These are phyloP conservation scores for Danio kyathit DNA, from an alignment of 2,797 vertebrate genomes.

Conservation along the genomic window DNA sequence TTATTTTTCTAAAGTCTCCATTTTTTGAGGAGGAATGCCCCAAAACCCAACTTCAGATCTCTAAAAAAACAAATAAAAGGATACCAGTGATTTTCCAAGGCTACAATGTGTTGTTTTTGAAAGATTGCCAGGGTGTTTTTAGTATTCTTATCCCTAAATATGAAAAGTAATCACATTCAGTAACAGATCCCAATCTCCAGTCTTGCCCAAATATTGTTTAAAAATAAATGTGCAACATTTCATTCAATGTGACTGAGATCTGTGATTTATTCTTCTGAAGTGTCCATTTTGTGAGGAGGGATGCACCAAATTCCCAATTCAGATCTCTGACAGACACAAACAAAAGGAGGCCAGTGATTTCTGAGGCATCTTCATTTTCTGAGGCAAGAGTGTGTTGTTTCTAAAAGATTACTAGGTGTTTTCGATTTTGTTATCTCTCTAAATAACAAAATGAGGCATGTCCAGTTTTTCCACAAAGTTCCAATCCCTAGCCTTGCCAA, in stretches of 20 bases:
- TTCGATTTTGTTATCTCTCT: too few species aligned
- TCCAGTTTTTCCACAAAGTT: slow-evolving; percentile 22
- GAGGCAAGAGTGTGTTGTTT: slow-evolving; percentile 26
- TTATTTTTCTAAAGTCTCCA: too few species aligned
- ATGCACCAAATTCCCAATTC: slow-evolving; percentile 4
- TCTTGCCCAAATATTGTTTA: background rate
- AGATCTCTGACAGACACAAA: slow-evolving; percentile 23
- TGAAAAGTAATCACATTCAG: too few species aligned
- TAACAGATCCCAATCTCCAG: background rate
- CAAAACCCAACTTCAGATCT: too few species aligned
- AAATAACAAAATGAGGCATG: too few species aligned
- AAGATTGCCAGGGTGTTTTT: background rate
- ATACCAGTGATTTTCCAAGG: too few species aligned
- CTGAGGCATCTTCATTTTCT: slow-evolving; percentile 16
- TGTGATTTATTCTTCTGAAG: slow-evolving; percentile 20
- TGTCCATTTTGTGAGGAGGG: slow-evolving; percentile 2
- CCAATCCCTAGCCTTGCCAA: too few species aligned
- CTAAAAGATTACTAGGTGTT: background rate
- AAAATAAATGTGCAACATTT: background rate
- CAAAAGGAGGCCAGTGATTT: slow-evolving; percentile 1
- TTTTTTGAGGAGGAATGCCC: too few species aligned
- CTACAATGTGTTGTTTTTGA: too few species aligned
- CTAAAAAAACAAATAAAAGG: too few species aligned
- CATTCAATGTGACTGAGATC: slow-evolving; percentile 43
- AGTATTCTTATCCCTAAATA: too few species aligned